Percentiles rank a stretch among this genome's conserved stretches.
These are phyloP conservation scores for Chaenodraco wilsoni DNA, from an alignment of 2,797 vertebrate species.

Conservation along the genomic window DNA sequence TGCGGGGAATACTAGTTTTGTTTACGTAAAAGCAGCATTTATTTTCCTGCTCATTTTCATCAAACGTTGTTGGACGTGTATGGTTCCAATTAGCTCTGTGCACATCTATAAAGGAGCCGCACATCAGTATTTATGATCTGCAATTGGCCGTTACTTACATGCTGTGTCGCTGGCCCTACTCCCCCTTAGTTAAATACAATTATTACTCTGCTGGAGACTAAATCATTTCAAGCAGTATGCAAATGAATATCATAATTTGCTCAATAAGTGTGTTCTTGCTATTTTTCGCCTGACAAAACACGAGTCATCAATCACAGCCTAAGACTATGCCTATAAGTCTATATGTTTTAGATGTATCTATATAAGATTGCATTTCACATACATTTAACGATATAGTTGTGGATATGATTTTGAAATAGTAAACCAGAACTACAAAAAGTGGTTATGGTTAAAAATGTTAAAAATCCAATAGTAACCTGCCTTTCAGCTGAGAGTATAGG, in stretches of 20 bases:
- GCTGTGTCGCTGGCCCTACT: not conserved
- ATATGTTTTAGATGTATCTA: not conserved
- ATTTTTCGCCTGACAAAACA: not conserved
- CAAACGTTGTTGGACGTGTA: constrained; percentile 6
- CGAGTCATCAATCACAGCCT: not conserved
- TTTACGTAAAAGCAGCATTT: constrained; percentile 19
- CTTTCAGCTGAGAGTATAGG: not conserved
- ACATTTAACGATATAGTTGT: not conserved
- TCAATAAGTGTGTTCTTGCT: not conserved
- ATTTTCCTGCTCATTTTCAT: constrained; percentile 3
- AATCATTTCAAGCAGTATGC: not conserved
- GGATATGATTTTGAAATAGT: not conserved
- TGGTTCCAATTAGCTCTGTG: not conserved
- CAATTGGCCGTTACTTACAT: constrained; percentile 4
- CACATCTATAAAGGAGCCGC: constrained; percentile 4
- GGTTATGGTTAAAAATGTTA: not conserved
- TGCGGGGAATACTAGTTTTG: constrained; percentile 30
- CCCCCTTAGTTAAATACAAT: constrained; percentile 11
- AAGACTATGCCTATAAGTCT: no score
- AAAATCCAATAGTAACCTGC: not conserved
- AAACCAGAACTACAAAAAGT: not conserved
- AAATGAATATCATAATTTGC: constrained; percentile 20
- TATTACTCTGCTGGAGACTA: constrained; percentile 14
- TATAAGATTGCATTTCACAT: not conserved
- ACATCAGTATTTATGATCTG: constrained; percentile 13